These are phyloP conservation scores for Rhinatrema bivittatum DNA, from an alignment of 2,797 vertebrate species.

Conservation along the genomic window DNA sequence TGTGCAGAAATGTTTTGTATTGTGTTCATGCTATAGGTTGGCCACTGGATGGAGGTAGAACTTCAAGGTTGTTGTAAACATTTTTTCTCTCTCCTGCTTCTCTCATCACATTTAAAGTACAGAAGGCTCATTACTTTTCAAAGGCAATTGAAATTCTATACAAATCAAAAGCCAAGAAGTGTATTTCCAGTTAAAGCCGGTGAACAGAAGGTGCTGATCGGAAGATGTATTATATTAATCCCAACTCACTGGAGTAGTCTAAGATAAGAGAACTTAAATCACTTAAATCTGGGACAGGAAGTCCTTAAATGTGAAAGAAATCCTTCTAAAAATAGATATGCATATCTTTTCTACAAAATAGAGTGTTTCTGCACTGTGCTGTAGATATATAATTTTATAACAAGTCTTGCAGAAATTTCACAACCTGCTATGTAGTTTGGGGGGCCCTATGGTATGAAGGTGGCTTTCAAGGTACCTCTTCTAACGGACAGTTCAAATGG, in stretches of 20 bases:
- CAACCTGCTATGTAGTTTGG: too few species aligned
- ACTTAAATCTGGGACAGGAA: constrained; percentile 19
- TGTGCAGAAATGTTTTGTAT: too few species aligned
- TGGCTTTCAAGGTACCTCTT: too few species aligned
- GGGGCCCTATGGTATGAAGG: too few species aligned
- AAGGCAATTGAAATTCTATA: constrained; percentile 2
- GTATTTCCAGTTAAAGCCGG: not conserved
- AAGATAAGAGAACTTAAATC: constrained; percentile 14
- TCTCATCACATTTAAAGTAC: too few species aligned
- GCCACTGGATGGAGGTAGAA: not conserved
- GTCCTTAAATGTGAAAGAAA: constrained; percentile 10
- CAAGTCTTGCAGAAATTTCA: not conserved
- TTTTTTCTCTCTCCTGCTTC: not conserved
- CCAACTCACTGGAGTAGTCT: not conserved
- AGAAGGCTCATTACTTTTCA: too few species aligned
- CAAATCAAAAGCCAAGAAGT: not conserved
- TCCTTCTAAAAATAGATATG: not conserved
- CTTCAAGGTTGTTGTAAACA: not conserved
- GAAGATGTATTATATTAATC: constrained; percentile 7
- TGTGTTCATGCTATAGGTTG: too few species aligned
- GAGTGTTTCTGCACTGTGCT: constrained; percentile 6
- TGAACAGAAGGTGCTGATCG: constrained; percentile 7
- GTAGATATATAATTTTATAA: too few species aligned
- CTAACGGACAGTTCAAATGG: too few species aligned
- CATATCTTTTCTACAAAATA: not conserved